Evolutionary conservation across 2,113 vertebrate species (phyloP).

Genomic region (Cairina moschata): DNA sequence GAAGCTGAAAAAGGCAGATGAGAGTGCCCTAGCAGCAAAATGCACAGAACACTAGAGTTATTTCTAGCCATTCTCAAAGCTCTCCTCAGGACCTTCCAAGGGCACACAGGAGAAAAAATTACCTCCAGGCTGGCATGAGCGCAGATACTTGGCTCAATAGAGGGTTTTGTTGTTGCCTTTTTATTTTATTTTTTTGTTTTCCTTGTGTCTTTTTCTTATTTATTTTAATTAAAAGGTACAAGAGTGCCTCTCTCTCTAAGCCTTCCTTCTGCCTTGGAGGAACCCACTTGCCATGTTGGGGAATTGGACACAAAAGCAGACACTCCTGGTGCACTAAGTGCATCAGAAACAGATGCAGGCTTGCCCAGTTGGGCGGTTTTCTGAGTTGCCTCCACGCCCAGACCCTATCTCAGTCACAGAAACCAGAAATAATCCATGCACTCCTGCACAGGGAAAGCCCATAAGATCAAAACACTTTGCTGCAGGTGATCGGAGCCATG

Average conservation of each 20-base stretch:
- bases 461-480: background rate
- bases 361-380: background rate
- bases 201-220: background rate
- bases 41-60: background rate
- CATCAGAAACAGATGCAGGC: background rate
- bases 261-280: background rate
- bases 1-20: background rate
- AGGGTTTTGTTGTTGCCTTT: background rate
- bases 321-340: accelerated
- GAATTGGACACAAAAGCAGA: background rate
- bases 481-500: background rate
- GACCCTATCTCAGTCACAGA: background rate
- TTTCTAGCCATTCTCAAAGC: background rate
- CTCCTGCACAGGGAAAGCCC: background rate
- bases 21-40: background rate
- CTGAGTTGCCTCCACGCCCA: background rate
- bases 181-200: background rate
- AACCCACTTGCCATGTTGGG: background rate
- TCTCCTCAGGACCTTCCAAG: accelerated
- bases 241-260: background rate
- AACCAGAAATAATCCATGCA: background rate
- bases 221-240: background rate
- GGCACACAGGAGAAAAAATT: background rate
- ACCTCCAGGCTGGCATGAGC: background rate
- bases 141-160: background rate